phyloP scores from a whole-genome alignment of 2,888 invertebrate species.

The Lacanobia wlatinum region DNA sequence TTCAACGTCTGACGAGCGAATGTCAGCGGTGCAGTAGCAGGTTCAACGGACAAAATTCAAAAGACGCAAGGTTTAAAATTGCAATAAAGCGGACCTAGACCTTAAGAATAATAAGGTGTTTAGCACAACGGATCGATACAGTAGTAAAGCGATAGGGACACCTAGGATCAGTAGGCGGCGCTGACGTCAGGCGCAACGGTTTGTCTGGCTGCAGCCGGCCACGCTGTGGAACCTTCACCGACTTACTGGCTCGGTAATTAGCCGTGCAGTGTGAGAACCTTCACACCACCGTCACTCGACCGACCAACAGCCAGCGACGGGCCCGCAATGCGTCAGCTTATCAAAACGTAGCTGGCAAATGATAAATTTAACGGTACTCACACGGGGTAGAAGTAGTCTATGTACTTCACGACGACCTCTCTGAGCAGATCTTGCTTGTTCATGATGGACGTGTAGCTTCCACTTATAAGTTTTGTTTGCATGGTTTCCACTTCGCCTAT shows the following conservation, averaged over 20 bases:
- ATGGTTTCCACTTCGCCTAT: slow-evolving; percentile 84
- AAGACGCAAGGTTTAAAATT: slow-evolving; percentile 49
- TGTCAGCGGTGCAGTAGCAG: slow-evolving; percentile 43
- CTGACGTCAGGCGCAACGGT: slow-evolving; percentile 83
- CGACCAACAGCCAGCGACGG: slow-evolving; percentile 58
- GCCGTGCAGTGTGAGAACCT: slow-evolving; percentile 81
- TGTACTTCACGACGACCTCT: slow-evolving; percentile 93
- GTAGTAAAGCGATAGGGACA: slow-evolving; percentile 81
- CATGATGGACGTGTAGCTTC: slow-evolving; percentile 92
- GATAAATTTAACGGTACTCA: slow-evolving; percentile 87
- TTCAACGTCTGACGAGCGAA: slow-evolving; percentile 45
- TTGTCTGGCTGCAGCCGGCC: slow-evolving; percentile 83
- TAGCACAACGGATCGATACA: slow-evolving; percentile 88
- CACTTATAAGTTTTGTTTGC: slow-evolving; percentile 91
- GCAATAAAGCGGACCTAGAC: slow-evolving; percentile 63
- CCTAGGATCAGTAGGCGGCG: slow-evolving; percentile 84
- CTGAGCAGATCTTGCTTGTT: slow-evolving; percentile 92
- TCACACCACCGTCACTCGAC: slow-evolving; percentile 73
- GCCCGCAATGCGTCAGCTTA: slow-evolving; percentile 82
- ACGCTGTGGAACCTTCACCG: slow-evolving; percentile 88
- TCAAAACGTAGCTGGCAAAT: slow-evolving; percentile 61
- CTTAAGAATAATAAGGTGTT: slow-evolving; percentile 72
- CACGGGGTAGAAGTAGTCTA: slow-evolving; percentile 93
- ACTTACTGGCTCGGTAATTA: slow-evolving; percentile 87
- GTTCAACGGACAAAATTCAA: slow-evolving; percentile 55